Percentiles rank a stretch among this genome's conserved stretches.
phyloP scores from a whole-genome alignment of 2,113 vertebrate genomes.

The Mellivora capensis region DNA sequence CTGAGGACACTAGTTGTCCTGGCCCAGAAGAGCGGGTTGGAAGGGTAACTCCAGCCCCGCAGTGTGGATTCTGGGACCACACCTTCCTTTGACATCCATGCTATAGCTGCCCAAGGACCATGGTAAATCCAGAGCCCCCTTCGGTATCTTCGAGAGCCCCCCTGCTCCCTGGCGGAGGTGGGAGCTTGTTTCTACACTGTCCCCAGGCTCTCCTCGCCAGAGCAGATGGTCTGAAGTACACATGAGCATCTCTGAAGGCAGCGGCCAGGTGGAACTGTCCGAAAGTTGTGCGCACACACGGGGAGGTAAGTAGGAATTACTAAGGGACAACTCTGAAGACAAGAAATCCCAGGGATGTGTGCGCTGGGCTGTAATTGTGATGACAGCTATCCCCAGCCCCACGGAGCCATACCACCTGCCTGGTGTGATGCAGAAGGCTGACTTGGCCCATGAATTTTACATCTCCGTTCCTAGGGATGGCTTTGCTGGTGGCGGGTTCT shows the following conservation, averaged over 20 bases:
- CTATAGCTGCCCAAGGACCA: not conserved
- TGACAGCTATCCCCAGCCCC: not conserved
- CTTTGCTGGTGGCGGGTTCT: not conserved
- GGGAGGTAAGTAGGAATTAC: not conserved
- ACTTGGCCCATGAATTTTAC: not conserved
- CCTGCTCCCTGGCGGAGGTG: not conserved
- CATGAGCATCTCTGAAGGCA: not conserved
- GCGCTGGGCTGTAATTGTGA: not conserved
- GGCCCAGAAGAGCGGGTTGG: not conserved
- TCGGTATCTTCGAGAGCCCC: not conserved
- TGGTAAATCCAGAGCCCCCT: not conserved
- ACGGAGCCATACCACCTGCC: not conserved
- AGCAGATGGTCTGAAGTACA: not conserved
- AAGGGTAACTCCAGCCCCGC: not conserved
- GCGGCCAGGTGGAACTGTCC: not conserved
- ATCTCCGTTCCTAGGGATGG: not conserved
- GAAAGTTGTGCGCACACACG: not conserved
- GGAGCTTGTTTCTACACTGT: not conserved
- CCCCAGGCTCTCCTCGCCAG: not conserved
- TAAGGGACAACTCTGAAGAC: not conserved
- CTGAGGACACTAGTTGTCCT: not conserved
- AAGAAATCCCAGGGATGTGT: not conserved
- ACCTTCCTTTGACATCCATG: not conserved
- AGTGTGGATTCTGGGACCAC: not conserved
- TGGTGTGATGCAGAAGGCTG: not conserved